Base-by-base conservation (phyloP, 2,888 invertebrate genomes). In the Drosophila pseudotalamancana region DNA sequence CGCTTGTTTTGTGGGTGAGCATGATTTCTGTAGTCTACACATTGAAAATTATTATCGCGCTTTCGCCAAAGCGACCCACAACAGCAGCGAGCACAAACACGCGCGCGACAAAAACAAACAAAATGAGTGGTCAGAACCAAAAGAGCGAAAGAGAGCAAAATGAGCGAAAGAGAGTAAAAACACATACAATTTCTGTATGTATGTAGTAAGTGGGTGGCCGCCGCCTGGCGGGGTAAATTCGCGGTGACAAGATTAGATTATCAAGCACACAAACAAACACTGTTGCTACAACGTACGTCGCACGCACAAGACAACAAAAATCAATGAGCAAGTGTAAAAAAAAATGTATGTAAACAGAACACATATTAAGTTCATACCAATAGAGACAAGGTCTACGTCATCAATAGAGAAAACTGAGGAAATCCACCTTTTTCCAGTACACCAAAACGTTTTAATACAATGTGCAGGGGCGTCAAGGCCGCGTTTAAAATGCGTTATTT, bases 41-140 rank as follows among this genome's bases (percentile, higher is more conserved):
- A 56, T 55, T 55, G 71, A 75, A 60, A 72, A 67, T 59, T 67
- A 63, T 61, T 46, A 66, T 63, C 61, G 65, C 72, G 80, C 80
- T 80, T 80, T 80, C 80, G 76, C 80, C 62, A 56, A 60, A 70
- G 65, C 74, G 59, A 69, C 73, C 53, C 43, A 70, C 68, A 65
- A 19, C 57, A 50, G 46, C 57, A 42, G 42, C 40, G 46, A 81
- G 66, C 53, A 49, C 72, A 81, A 87, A 84, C 81, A 81, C 84
- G 87, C 87, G 80, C 80, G 63, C 84, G 74, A 83, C 67, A 74
- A 83, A 83, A 86, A 83, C 81, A 80, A 86, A 80, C 77, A 83
- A 51, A 43, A n/a, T 35, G 43, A 65, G 48, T 43, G 42, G 25
- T 53, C 42, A 61, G 67, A 72, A 59, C 39, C 27, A 29, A 21